Evolutionary conservation across 1,140 invertebrate genomes (phyloP).

Genomic region (Aplysia californica): DNA sequence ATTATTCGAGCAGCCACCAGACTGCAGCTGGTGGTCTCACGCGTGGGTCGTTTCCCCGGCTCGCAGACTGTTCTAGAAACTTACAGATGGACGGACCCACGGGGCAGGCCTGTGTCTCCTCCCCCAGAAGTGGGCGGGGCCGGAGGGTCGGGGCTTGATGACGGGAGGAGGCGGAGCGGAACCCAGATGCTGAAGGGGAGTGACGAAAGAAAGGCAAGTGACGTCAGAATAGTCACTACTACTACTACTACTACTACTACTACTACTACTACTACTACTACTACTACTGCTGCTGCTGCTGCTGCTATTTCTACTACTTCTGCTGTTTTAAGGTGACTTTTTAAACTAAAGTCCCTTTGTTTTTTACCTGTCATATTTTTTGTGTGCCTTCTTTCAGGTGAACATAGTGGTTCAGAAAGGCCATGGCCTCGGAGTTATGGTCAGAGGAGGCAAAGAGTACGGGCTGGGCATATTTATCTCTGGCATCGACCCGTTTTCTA

Average conservation of each 20-base stretch:
- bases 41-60: slow-evolving; percentile 78
- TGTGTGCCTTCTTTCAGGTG: slow-evolving; percentile 54
- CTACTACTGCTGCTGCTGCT: not conserved
- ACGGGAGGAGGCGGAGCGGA: slow-evolving; percentile 44
- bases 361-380: not conserved
- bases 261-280: not conserved
- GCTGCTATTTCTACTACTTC: not conserved
- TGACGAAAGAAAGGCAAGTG: slow-evolving; percentile 58
- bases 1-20: slow-evolving; percentile 88
- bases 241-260: not conserved
- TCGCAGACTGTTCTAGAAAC: slow-evolving; percentile 70
- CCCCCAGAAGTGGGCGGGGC: slow-evolving; percentile 67
- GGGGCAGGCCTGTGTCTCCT: slow-evolving; percentile 87
- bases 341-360: not conserved
- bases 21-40: slow-evolving; percentile 88
- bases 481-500: slow-evolving; percentile 91
- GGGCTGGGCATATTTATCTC: slow-evolving; percentile 95
- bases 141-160: not conserved
- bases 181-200: slow-evolving; percentile 51
- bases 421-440: slow-evolving; percentile 91
- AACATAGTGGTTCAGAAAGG: slow-evolving; percentile 82
- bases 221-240: not conserved
- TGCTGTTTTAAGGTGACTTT: not conserved
- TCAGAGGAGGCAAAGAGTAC: slow-evolving; percentile 92
- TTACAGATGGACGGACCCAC: slow-evolving; percentile 92